Evolutionary conservation across 2,888 invertebrate genomes (phyloP), one percentile per base, ranked within the genome.

Genomic region (Tenthredo scrophulariae): DNA sequence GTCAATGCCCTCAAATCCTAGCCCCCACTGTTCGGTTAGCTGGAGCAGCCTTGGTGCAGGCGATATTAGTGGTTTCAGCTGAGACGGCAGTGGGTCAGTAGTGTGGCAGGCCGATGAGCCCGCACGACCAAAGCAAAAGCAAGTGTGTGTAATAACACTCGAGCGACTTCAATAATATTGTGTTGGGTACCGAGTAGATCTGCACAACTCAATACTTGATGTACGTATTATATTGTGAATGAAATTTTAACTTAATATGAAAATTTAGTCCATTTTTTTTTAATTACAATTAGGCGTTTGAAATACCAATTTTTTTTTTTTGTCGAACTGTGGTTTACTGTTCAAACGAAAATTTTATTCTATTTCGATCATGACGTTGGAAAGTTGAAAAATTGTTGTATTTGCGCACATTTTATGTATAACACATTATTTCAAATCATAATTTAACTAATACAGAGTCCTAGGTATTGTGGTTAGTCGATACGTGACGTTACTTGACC

Each of bases 51-150:
- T 29, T 46, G 77, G 54, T n/a, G 77, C 77, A 77, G 54, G 77
- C 77, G 77, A 77, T 77, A 77, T 54, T 77, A 77, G 46, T 54
- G 50, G 54, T 77, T 7, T 77, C 77, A 77, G 77, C 77, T 77
- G 77, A 50, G 50, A 29, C 77, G 26, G 77, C 77, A 77, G 77
- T 77, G 77, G 77, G 77, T 77, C 77, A 77, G 77, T 77, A 77
- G 77, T 50, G 77, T 77, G 46, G 40, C 13, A 74, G 72, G 72
- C 54, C 33, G 54, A 77, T 77, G 77, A 77, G 50, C 54, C 5
- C 26, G 54, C 33, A 18, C 54, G 77, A 77, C 33, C 77, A 15
- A 46, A 46, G 29, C 77, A 26, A 15, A 46, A 46, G 29, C 77
- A 26, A 77, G 54, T 33, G 26, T 54, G 46, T 29, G 2, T 7